These are phyloP conservation scores for Lepeophtheirus salmonis DNA, from an alignment of 1,140 invertebrate genomes.

Conservation along the genomic window DNA sequence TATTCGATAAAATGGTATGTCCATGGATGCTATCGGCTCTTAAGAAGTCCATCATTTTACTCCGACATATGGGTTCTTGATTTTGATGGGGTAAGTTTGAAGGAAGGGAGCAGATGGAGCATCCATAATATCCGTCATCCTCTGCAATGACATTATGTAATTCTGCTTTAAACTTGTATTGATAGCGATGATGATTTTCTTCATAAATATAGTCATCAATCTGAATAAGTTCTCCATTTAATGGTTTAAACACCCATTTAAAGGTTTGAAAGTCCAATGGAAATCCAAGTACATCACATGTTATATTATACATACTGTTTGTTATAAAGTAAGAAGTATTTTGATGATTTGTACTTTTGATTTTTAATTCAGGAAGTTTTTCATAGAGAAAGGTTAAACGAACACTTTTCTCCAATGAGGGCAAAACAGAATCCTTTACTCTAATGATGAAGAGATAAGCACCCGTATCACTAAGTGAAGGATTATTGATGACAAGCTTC, in stretches of 20 bases:
- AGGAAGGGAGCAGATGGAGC: not conserved
- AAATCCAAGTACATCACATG: not conserved
- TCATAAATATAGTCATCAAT: not conserved
- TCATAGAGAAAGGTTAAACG: not conserved
- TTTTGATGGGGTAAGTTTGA: not conserved
- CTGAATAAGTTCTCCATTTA: not conserved
- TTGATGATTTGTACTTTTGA: not conserved
- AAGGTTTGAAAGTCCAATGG: conserved; percentile 2
- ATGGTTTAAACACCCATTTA: conserved; percentile 7
- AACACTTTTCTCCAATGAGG: not conserved
- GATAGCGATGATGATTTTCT: not conserved
- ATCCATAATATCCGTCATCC: not conserved
- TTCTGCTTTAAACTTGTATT: not conserved
- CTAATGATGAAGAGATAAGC: not conserved
- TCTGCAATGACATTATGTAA: not conserved
- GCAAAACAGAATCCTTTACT: not conserved
- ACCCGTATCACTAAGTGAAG: not conserved
- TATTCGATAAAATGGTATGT: not conserved
- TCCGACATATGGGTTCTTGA: not conserved
- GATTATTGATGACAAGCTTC: not conserved
- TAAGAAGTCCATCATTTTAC: not conserved
- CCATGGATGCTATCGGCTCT: not conserved
- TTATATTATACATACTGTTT: not conserved
- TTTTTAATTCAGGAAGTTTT: not conserved
- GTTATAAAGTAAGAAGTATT: not conserved